Evolutionary conservation across 2,113 vertebrate genomes (phyloP), one percentile per base, ranked within the genome.

Genomic region (Melierax canorus): DNA sequence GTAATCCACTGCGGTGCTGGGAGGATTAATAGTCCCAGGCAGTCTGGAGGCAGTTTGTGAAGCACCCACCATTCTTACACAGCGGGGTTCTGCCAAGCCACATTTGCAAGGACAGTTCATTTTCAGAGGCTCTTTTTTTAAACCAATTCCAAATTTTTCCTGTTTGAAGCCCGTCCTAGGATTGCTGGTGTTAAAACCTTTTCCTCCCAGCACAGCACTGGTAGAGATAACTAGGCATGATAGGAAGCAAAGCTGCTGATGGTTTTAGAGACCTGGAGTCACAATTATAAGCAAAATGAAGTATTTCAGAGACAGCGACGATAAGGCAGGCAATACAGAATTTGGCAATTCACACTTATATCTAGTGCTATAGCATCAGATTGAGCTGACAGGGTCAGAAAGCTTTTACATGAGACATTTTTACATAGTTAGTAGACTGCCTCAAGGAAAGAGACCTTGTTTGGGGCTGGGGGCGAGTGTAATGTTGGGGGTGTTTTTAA

Each of bases 1-100:
- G 9, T 36, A 48, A 63, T 1, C 19, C 46, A 43, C 26, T 6
- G 48, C 0, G 0, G 41, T 24, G 6, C 1, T 64, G 27, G 23
- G 7, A 68, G 63, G 45, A 82, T 77, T 80, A 75, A 59, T 12
- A 56, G n/a, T 41, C 20, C 43, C 63, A 66, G 79, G 48, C 29
- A 68, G 14, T 43, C 50, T 72, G 58, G n/a, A 71, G 26, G 39
- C 39, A 80, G 43, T n/a, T 64, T 1, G 1, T 11, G 20, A 88
- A 86, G 36, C 22, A 81, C 13, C 9, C 17, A 38, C 5, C 24
- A 9, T 39, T 73, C 59, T 43, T 39, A 53, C 48, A 60, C 24
- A 73, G 27, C 0, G 0, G 19, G 34, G 24, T 32, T 83, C 38
- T 79, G 34, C 23, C 67, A 83, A 76, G 29, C 13, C 30, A 45